Evolutionary conservation across 2,797 vertebrate genomes (phyloP).

Genomic region (Hydrolagus colliei): DNA sequence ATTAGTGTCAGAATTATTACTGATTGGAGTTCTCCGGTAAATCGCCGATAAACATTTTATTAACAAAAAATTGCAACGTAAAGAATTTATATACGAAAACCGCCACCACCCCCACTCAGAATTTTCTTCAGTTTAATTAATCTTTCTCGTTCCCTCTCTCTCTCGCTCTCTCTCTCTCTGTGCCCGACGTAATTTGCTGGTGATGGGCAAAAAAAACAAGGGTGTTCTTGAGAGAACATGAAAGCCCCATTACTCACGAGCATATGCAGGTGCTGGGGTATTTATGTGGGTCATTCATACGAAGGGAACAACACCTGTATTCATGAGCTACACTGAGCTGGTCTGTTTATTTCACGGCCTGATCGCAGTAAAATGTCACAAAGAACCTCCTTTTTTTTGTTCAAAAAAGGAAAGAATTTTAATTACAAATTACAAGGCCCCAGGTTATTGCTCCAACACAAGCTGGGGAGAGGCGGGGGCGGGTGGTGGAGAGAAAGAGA

Average conservation of each 20-base stretch:
- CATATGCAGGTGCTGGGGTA: conserved; percentile 6
- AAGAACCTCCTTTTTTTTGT: background rate
- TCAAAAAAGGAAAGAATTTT: background rate
- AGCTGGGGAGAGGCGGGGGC: too few species aligned
- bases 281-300: conserved; percentile 17
- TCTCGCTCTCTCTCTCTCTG: background rate
- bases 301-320: conserved; percentile 12
- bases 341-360: conserved; percentile 8
- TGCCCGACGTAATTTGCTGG: background rate
- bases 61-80: too few species aligned
- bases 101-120: too few species aligned
- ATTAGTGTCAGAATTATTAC: too few species aligned
- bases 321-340: conserved; percentile 17
- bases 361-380: conserved; percentile 19
- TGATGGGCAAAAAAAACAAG: background rate
- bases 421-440: background rate
- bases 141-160: background rate
- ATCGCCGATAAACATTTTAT: too few species aligned
- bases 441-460: too few species aligned
- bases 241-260: conserved; percentile 16
- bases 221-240: conserved; percentile 7
- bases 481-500: too few species aligned
- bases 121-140: too few species aligned
- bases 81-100: too few species aligned
- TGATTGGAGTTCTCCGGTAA: too few species aligned